Evolutionary conservation across 2,888 invertebrate genomes (phyloP), one percentile per base, ranked within the genome.

Genomic region (Drosophila conformis): DNA sequence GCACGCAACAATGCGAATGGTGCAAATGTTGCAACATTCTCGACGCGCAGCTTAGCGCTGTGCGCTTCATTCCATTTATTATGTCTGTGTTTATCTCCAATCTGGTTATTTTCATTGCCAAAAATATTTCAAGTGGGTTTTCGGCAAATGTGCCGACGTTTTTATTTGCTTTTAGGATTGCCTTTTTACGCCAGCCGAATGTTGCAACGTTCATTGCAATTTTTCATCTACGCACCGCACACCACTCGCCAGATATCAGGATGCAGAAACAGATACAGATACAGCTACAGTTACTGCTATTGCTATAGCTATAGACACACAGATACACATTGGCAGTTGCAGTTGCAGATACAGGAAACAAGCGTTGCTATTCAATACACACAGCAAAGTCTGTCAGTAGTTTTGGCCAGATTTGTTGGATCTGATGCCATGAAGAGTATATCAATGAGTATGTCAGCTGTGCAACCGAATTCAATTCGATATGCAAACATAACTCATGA

Each of bases 51-150:
- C 76, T 79, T 42, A 62, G 72, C 66, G 83, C 80, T 76, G 65
- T 85, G 81, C 83, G 83, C 83, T 83, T 77, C 81, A 83, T 87
- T 73, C 88, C 82, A 83, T 89, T 89, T 89, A 87, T 85, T 89
- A 87, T 87, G 70, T 80, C 69, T 70, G 63, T 74, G 64, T 49
- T 77, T 67, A 77, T 65, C 67, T 80, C 25, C 56, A 58, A 65
- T 73, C 70, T 59, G 76, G 63, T 73, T 78, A 80, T 77, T 84
- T 86, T 74, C 77, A 82, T 80, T 81, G 89, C 86, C 82, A 85
- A 88, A 89, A 82, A 89, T 87, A 87, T 87, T 88, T 87, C 88
- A 88, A 86, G 83, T 80, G 88, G 83, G 75, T 79, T 83, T 83
- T 87, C 85, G 71, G 58, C 69, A 73, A 70, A 67, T 51, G 63